Conservation (phyloP, 2,888 invertebrate genomes). For the Stenotaenia linearis region DNA sequence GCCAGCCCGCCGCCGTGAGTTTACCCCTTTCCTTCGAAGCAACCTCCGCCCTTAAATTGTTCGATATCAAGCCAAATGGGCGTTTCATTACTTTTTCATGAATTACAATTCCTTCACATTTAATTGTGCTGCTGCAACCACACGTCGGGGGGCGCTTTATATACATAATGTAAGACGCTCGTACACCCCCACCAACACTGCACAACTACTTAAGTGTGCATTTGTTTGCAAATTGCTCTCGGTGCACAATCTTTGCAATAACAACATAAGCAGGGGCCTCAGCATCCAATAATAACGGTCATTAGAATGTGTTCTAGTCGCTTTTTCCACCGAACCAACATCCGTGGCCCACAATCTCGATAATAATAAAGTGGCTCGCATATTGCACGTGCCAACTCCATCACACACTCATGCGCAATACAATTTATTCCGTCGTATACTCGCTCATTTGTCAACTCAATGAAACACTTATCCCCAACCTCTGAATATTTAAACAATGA, state of each 20-base stretch:
- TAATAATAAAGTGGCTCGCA: neutral
- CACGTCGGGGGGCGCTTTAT: conserved; percentile 3
- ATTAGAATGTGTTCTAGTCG: neutral
- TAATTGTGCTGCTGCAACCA: neutral
- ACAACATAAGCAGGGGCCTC: conserved; percentile 9
- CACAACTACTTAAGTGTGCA: neutral
- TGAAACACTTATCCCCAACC: conserved; percentile 4
- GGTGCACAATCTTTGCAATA: conserved; percentile 9
- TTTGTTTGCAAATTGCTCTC: conserved; percentile 22
- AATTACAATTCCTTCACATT: conserved; percentile 7
- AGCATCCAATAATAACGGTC: neutral
- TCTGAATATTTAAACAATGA: neutral
- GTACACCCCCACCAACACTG: neutral
- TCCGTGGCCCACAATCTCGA: neutral
- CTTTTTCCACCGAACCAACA: neutral
- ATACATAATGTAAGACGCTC: neutral
- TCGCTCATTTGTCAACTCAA: conserved; percentile 3
- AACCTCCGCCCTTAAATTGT: conserved; percentile 6
- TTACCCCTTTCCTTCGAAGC: neutral
- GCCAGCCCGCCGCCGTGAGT: neutral
- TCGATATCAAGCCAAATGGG: conserved; percentile 3
- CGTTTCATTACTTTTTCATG: conserved; percentile 26
- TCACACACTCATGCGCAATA: neutral
- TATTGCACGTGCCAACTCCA: neutral
- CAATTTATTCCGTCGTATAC: neutral